Evolutionary conservation across 2,888 invertebrate species (phyloP).

Genomic region (Lasius fuliginosus): DNA sequence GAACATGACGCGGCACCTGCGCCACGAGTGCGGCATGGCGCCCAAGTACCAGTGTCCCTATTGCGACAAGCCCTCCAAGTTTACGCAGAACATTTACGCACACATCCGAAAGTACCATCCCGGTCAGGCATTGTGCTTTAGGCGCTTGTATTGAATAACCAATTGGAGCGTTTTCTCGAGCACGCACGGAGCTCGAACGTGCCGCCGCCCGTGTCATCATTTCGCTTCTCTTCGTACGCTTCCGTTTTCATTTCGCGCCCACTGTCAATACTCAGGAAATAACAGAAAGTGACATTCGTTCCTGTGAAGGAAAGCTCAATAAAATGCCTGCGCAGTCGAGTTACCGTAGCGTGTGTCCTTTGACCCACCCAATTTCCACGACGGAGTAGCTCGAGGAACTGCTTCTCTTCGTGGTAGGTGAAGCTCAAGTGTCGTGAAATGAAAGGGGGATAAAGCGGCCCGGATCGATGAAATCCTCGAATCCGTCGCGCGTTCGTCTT

Average conservation of each 20-base stretch:
- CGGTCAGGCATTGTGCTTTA: slow-evolving; percentile 68
- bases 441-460: background rate
- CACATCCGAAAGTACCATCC: slow-evolving; percentile 80
- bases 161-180: background rate
- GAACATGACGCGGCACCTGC: slow-evolving; percentile 81
- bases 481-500: slow-evolving; percentile 4
- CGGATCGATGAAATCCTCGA: background rate
- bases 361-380: slow-evolving; percentile 9
- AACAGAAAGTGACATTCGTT: background rate
- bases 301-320: slow-evolving; percentile 50
- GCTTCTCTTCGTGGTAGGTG: background rate
- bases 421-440: background rate
- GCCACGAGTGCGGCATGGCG: slow-evolving; percentile 81
- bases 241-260: background rate
- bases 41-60: slow-evolving; percentile 84
- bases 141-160: slow-evolving; percentile 71
- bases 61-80: slow-evolving; percentile 81
- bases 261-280: background rate
- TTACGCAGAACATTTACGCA: slow-evolving; percentile 79
- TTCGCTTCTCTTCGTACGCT: background rate
- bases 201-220: background rate
- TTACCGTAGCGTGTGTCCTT: slow-evolving; percentile 43
- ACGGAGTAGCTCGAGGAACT: background rate
- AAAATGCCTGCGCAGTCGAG: slow-evolving; percentile 48
- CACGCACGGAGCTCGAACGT: background rate